Percentiles rank a stretch among this genome's conserved stretches.
phyloP scores from a whole-genome alignment of 1,140 invertebrate species.

The Aphelinus atriplicis region DNA sequence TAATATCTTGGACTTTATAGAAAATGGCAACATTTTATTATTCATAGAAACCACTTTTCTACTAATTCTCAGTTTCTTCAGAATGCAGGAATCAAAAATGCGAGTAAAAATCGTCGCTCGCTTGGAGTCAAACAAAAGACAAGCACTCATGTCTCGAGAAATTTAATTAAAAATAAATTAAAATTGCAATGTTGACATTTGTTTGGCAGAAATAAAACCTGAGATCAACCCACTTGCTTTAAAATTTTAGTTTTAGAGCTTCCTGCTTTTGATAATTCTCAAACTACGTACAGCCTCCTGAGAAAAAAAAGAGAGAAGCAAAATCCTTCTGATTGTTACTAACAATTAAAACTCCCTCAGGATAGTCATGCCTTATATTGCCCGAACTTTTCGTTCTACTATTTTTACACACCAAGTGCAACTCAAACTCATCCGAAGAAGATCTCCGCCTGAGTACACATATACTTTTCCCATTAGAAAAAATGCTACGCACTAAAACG shows the following conservation, averaged over 20 bases:
- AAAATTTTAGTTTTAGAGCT: slow-evolving; percentile 2
- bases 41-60: too few species aligned
- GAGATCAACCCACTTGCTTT: slow-evolving; percentile 10
- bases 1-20: too few species aligned
- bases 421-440: background rate
- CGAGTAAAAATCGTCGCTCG: too few species aligned
- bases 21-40: too few species aligned
- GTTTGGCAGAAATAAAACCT: slow-evolving; percentile 18
- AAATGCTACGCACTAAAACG: slow-evolving; percentile 27
- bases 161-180: too few species aligned
- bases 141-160: too few species aligned
- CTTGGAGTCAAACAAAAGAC: too few species aligned
- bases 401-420: slow-evolving; percentile 9
- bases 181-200: background rate
- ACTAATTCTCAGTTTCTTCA: too few species aligned
- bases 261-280: slow-evolving; percentile 9
- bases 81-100: too few species aligned
- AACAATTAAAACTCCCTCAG: background rate
- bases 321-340: slow-evolving; percentile 11
- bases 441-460: background rate
- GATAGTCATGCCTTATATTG: background rate
- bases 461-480: slow-evolving; percentile 25
- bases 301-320: background rate
- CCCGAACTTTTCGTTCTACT: background rate
- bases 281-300: slow-evolving; percentile 7